Evolutionary conservation across 1,140 invertebrate species (phyloP), one percentile per base, ranked within the genome.

Genomic region (Charaxes varanes): DNA sequence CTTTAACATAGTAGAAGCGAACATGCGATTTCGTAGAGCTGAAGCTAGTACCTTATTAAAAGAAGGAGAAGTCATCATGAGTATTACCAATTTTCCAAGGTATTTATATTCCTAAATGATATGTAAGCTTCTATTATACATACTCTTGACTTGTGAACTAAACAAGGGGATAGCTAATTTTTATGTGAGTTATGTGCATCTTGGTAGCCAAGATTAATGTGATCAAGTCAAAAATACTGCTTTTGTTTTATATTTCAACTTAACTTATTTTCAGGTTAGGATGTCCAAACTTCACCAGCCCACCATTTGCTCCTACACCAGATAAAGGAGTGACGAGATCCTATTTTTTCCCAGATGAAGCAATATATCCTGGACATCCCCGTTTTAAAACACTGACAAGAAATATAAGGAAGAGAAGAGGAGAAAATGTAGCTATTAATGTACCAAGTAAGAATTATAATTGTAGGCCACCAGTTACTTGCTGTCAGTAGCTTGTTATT

Each of bases 1-100:
- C 86, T 98, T 99, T 69, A 99, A 99, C 78, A 90, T 97, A 42
- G 97, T 99, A 3, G 98, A 99, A 80, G 92, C 94, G 1, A 99
- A 99, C 80, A 99, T 99, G 98, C 91, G 87, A 34, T 89, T 92
- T 52, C 88, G 97, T 47, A 86, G 98, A 49, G 89, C 95, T 43
- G 96, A 99, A 86, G 95, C 95, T 0, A 86, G 89, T 44, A 86
- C 90, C 50, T 71, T 96, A 15, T 83, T 99, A 6, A 83, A 88
- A 32, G 86, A 88, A 40, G 92, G 93, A 56, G 97, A 99, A 87
- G 89, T 90, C 44, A 85, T 98, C 30, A 89, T 99, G 83, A 94
- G 93, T 22, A 85, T 99, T 13, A 97, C 96, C 4, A 94, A 91
- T 83, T 99, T 97, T 78, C 96, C 97, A 30, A 93, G 96, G 94